Evolutionary conservation across 2,888 invertebrate genomes (phyloP), one percentile per base, ranked within the genome.

Genomic region (Mythimna ferrago): DNA sequence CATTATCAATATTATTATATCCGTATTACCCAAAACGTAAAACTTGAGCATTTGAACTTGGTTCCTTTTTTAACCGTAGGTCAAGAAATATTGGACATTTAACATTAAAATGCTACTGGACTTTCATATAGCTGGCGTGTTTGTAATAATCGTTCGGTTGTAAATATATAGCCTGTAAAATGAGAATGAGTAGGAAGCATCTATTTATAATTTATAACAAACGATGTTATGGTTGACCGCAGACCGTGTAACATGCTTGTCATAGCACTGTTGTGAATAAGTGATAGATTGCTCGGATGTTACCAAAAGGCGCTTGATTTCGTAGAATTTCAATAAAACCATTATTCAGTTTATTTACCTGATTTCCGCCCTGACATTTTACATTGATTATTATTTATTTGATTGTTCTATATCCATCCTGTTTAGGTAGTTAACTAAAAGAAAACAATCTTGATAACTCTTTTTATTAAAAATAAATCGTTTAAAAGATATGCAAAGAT

Each of bases 231-330:
- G 35, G 66, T 35, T n/a, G 69, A 66, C 54, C 57, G 48, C 61
- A 32, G 53, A 74, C 53, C 48, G 14, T 62, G 48, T 61, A 9
- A 16, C 58, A 54, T 16, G 71, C 64, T 35, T 73, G 72, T 72
- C 66, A 62, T 56, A 62, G 48, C 32, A 71, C 16, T 48, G 62
- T 66, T 75, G 62, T 54, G 26, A n/a, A 57, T 57, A 19, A 54
- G 48, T 73, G 66, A 80, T 51, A 62, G 10, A 57, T 80, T 78
- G 80, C 82, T 78, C n/a, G 54, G 53, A 38, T 63, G n/a, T 44
- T 57, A 56, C 7, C 2, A 2, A 9, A 21, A 80, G 82, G 80
- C 78, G 10, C 60, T 60, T 4, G 7, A 54, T 74, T 75, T 1
- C 35, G 19, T n/a, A 26, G 26, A 54, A 58, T 51, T 58, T 51